Base-by-base conservation (phyloP, 2,113 vertebrate species). In the Gopherus evgoodei region DNA sequence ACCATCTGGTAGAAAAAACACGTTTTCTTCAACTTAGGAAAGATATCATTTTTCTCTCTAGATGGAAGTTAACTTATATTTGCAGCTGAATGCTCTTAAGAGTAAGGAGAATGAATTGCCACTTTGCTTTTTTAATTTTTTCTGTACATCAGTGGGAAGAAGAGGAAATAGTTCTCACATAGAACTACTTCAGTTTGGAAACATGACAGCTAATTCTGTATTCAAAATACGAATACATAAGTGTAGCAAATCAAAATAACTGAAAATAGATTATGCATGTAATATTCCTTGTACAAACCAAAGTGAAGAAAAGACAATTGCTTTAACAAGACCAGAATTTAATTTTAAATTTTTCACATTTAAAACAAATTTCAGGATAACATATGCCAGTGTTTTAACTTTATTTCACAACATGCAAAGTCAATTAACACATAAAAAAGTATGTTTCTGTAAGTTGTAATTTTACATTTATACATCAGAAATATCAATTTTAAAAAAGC, bases 401-500 rank as follows among this genome's bases (percentile, higher is more conserved):
- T 98, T 98, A 98, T 98, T 97, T 97, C 91, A 98, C 94, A 97
- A 98, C 98, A 99, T 99, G 98, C 98, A 98, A 98, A 94, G 86
- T 97, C 96, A 97, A 97, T 98, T 96, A 91, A 95, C 98, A 98
- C 98, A 98, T 97, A 97, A 94, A 97, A 97, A 98, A 98, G 96
- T 97, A 89, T 91, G 97, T 95, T 98, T 96, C 97, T 98, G 96
- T 97, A 97, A 97, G 97, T 96, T 98, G 98, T 96, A 98, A 98
- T 98, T 98, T 97, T 98, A 98, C 98, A 99, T 98, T 98, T 99
- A 98, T 98, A 98, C 98, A 98, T 97, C 96, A 91, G 97, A 98
- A 98, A 97, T 52, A 91, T 98, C 96, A 97, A 96, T 98, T 97
- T 98, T 97, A 92, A 93, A 98, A 97, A 98, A 97, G 85, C 65